Evolutionary conservation across 2,888 invertebrate genomes (phyloP).

Genomic region (Spodoptera littoralis): DNA sequence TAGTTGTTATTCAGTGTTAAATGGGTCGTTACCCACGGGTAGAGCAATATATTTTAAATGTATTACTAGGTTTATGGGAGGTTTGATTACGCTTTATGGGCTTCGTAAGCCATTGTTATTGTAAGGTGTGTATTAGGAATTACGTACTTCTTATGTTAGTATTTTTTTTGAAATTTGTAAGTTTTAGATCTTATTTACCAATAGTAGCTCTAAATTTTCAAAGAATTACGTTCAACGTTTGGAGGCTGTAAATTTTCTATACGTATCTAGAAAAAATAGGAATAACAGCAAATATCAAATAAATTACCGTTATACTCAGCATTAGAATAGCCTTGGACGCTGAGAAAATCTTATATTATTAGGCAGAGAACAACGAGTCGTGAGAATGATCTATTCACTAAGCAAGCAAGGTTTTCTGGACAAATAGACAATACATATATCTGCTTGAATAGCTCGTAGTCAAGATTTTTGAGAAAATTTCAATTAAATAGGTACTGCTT

Average conservation of each 20-base stretch:
- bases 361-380: slow-evolving; percentile 19
- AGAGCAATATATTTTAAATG: slow-evolving; percentile 10
- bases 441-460: not conserved
- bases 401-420: slow-evolving; percentile 28
- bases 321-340: slow-evolving; percentile 29
- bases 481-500: too few relatives aligned
- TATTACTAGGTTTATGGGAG: slow-evolving; percentile 21
- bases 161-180: too few relatives aligned
- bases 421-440: slow-evolving; percentile 1
- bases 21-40: slow-evolving; percentile 23
- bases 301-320: slow-evolving; percentile 11
- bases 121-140: too few relatives aligned
- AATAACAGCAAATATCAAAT: slow-evolving; percentile 4
- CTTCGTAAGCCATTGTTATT: not conserved
- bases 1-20: slow-evolving; percentile 23
- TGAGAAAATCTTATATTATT: slow-evolving; percentile 34
- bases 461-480: slow-evolving; percentile 1
- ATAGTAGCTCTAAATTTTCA: too few relatives aligned
- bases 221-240: too few relatives aligned
- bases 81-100: slow-evolving; percentile 28
- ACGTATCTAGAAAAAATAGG: too few relatives aligned
- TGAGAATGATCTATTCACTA: slow-evolving; percentile 31
- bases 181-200: too few relatives aligned
- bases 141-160: too few relatives aligned
- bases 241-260: too few relatives aligned